These are phyloP conservation scores for Macrotrachela quadricornifera DNA, from an alignment of 1,140 invertebrate species.

Conservation along the genomic window DNA sequence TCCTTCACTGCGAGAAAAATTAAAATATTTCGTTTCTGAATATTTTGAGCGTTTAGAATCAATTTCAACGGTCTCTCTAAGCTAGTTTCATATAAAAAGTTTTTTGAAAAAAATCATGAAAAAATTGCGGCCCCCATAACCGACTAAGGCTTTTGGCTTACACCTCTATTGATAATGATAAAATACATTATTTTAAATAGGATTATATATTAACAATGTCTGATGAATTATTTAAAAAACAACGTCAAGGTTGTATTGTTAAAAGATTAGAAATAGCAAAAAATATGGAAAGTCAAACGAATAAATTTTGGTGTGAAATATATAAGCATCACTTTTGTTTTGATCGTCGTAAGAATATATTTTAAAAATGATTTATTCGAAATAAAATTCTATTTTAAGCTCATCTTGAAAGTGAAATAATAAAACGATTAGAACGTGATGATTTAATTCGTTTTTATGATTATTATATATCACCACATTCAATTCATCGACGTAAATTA, in stretches of 20 bases:
- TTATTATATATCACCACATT: conserved; percentile 20
- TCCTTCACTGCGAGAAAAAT: too few species aligned
- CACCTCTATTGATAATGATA: too few species aligned
- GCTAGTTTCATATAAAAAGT: too few species aligned
- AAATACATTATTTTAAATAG: too few species aligned
- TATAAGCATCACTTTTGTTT: conserved; percentile 68
- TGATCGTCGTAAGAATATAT: conserved; percentile 38
- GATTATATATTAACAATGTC: too few species aligned
- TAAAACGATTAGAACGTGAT: conserved; percentile 52
- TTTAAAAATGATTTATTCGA: background rate
- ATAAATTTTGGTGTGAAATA: conserved; percentile 64
- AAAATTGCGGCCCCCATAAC: too few species aligned
- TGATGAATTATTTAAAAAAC: conserved; percentile 57
- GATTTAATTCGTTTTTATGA: conserved; percentile 61
- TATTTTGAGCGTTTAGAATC: too few species aligned
- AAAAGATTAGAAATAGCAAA: conserved; percentile 72
- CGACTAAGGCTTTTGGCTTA: too few species aligned
- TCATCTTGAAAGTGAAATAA: conserved; percentile 55
- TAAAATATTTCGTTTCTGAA: too few species aligned
- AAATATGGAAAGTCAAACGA: conserved; percentile 44
- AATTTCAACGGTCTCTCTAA: too few species aligned
- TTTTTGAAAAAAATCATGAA: too few species aligned
- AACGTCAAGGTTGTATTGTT: conserved; percentile 54
- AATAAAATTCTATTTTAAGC: conserved; percentile 25
- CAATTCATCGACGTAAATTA: conserved; percentile 21